phyloP scores from a whole-genome alignment of 2,888 invertebrate species.

The Hydrotaea cyrtoneurina region DNA sequence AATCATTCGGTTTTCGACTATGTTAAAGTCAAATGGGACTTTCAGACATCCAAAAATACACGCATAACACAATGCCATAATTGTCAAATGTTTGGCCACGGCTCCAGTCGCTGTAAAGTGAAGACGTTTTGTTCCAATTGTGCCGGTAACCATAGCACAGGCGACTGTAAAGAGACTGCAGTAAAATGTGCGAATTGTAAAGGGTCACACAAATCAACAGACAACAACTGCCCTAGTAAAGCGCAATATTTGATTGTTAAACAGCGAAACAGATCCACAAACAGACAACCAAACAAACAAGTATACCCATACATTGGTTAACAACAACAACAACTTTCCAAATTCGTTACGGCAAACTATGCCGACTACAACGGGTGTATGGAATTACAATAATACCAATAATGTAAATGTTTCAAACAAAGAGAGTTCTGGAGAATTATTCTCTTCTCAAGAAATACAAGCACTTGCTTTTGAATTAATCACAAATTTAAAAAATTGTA shows the following conservation, averaged over 20 bases:
- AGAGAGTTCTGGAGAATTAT: background rate
- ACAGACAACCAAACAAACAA: background rate
- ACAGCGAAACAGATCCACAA: background rate
- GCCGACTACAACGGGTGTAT: background rate
- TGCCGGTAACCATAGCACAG: slow-evolving; percentile 3
- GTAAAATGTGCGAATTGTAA: slow-evolving; percentile 44
- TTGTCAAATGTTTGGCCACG: slow-evolving; percentile 37
- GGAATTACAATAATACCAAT: background rate
- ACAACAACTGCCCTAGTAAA: slow-evolving; percentile 20
- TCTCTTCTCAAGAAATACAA: background rate
- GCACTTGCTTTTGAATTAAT: background rate
- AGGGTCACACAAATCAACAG: slow-evolving; percentile 20
- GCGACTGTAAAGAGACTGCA: background rate
- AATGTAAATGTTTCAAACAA: background rate
- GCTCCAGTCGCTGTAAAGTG: slow-evolving; percentile 5
- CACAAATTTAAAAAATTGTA: background rate
- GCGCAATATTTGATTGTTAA: background rate
- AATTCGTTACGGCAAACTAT: background rate
- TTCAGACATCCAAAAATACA: background rate
- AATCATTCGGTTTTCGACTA: slow-evolving; percentile 1
- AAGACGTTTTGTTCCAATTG: slow-evolving; percentile 42
- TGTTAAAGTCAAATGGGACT: slow-evolving; percentile 11
- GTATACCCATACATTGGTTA: background rate
- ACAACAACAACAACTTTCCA: background rate
- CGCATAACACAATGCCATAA: slow-evolving; percentile 21